These are phyloP conservation scores for Heteronetta atricapilla DNA, from an alignment of 2,113 vertebrate genomes.

Conservation along the genomic window DNA sequence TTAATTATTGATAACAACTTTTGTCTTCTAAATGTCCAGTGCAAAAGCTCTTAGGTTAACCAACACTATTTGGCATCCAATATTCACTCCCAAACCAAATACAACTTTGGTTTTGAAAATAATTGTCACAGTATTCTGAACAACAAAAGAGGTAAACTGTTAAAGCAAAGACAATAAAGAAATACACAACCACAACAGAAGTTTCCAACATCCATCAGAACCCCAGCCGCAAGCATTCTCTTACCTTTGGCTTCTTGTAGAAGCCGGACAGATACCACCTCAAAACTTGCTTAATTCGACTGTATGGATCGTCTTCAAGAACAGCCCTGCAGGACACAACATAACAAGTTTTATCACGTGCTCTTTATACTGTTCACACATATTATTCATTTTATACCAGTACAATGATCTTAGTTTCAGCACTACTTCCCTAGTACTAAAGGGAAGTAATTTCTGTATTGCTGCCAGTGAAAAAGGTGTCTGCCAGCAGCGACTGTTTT, in stretches of 20 bases:
- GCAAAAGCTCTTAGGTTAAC: not conserved
- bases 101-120: not conserved
- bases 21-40: not conserved
- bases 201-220: not conserved
- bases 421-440: not conserved
- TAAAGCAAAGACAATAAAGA: not conserved
- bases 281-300: constrained; percentile 89
- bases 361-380: not conserved
- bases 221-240: not conserved
- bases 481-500: not conserved
- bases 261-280: constrained; percentile 95
- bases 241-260: constrained; percentile 96
- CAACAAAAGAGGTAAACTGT: not conserved
- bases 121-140: not conserved
- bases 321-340: constrained; percentile 77
- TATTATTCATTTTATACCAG: not conserved
- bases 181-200: not conserved
- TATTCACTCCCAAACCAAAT: not conserved
- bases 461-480: not conserved
- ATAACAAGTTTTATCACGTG: not conserved
- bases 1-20: not conserved
- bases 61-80: not conserved
- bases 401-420: not conserved
- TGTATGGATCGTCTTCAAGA: constrained; percentile 84
- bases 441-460: not conserved